Evolutionary conservation across 2,797 vertebrate species (phyloP).

Genomic region (Falco peregrinus): DNA sequence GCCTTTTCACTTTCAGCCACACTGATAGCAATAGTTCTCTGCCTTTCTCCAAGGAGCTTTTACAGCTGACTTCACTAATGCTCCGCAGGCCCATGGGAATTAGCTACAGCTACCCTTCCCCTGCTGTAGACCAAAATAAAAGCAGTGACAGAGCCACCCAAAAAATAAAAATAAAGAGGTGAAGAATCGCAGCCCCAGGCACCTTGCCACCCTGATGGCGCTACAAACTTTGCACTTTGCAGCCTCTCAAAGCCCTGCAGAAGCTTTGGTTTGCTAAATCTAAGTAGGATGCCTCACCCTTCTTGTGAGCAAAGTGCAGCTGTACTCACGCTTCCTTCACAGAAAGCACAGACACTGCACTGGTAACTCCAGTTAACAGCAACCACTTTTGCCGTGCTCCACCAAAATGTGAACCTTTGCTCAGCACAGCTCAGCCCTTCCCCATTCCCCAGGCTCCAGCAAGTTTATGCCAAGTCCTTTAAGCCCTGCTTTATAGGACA

Average conservation of each 20-base stretch:
- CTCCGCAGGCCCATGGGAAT: not conserved
- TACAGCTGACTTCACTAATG: not conserved
- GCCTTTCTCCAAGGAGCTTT: not conserved
- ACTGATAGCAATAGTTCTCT: not conserved
- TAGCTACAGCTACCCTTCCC: not conserved
- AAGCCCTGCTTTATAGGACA: not conserved
- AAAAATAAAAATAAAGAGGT: not conserved
- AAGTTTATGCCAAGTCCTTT: not conserved
- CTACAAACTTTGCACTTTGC: not conserved
- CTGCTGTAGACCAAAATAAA: not conserved
- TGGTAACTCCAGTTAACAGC: not conserved
- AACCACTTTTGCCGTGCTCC: not conserved
- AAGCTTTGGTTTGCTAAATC: not conserved
- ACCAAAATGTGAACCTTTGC: rapidly evolving
- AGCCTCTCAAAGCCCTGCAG: not conserved
- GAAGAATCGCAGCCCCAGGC: not conserved
- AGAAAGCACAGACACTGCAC: not conserved
- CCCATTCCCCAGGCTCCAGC: not conserved
- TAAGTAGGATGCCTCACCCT: conserved; percentile 6
- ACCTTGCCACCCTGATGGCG: not conserved
- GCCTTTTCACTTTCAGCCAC: conserved; percentile 51
- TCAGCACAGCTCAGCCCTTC: rapidly evolving
- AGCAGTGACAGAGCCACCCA: not conserved
- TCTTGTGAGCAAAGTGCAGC: not conserved
- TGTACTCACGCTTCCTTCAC: rapidly evolving